These are phyloP conservation scores for Odontamblyopus lacepedii DNA, from an alignment of 2,797 vertebrate species.

Conservation along the genomic window DNA sequence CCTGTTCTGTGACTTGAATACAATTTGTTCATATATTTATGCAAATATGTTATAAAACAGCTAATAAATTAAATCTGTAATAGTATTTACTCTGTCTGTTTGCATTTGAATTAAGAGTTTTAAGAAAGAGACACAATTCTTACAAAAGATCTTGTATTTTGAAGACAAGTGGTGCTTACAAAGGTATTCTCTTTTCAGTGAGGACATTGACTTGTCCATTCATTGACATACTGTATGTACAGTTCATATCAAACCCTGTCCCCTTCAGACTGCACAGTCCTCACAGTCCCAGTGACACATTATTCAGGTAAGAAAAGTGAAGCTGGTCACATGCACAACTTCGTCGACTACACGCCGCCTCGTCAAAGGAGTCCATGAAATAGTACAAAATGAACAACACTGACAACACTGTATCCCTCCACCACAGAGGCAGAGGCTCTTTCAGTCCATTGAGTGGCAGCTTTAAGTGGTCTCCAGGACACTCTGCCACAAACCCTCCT, in stretches of 20 bases:
- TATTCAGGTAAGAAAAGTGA: slow-evolving; percentile 78
- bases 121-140: slow-evolving; percentile 48
- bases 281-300: slow-evolving; percentile 72
- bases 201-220: slow-evolving; percentile 83
- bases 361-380: slow-evolving; percentile 71
- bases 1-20: slow-evolving; percentile 42
- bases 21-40: slow-evolving; percentile 31
- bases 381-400: slow-evolving; percentile 68
- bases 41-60: slow-evolving; percentile 15
- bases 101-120: slow-evolving; percentile 22
- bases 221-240: slow-evolving; percentile 80
- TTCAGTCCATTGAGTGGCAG: slow-evolving; percentile 46
- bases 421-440: slow-evolving; percentile 51
- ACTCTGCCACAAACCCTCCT: slow-evolving; percentile 45
- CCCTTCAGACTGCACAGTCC: slow-evolving; percentile 53
- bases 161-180: slow-evolving; percentile 92
- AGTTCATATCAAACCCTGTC: slow-evolving; percentile 80
- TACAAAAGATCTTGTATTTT: slow-evolving; percentile 85
- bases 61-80: slow-evolving; percentile 6
- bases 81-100: slow-evolving; percentile 26
- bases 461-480: slow-evolving; percentile 57
- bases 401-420: slow-evolving; percentile 59
- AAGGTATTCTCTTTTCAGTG: slow-evolving; percentile 82
- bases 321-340: slow-evolving; percentile 87
- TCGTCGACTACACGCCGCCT: slow-evolving; percentile 67